Base-by-base conservation (phyloP, 2,797 vertebrate genomes). In the Lithobates sylvaticus region DNA sequence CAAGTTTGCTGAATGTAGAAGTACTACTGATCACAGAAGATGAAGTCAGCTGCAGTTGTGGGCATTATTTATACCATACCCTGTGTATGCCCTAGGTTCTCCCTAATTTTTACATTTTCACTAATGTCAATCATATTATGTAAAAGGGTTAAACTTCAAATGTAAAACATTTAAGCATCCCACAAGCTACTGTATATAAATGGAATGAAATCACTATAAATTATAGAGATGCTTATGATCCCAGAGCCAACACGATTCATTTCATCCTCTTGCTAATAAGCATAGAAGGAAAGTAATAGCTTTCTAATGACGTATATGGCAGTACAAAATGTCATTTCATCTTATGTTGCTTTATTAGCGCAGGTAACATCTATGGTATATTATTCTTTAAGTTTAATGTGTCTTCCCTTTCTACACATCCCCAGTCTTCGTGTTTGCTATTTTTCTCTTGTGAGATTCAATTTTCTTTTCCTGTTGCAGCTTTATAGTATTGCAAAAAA, bases 401-500 rank as follows among this genome's bases (percentile, higher is more conserved):
- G 21, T 61, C 21, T 67, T 67, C 42, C 50, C 5, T 54, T 61
- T 67, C 36, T 27, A 18, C 16, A 69, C 27, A 50, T 69, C 7
- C 18, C 26, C 65, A 26, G 10, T 67, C n/a, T 29, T 69, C 67
- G 8, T 68, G 39, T 79, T 27, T 78, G 12, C 36, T 67, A 78
- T 26, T 27, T 15, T 67, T 44, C 61, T 27, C 15, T 3, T 36
- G 8, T 78, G 32, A 65, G 23, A 65, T 80, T 80, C 44, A 18
- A 47, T 71, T 54, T 80, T 72, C 68, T 58, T 36, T 81, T 39
- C 78, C 50, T 32, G 32, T 26, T 81, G 23, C 3, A 54, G 13
- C 21, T 82, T 81, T 72, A 64, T 72, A 54, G 64, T 73, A 72
- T 73, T 58, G 23, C 9, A 64, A 29, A 82, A 82, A 81, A 61